Evolutionary conservation across 1,140 invertebrate genomes (phyloP).

Genomic region (Parapsyche elsis): DNA sequence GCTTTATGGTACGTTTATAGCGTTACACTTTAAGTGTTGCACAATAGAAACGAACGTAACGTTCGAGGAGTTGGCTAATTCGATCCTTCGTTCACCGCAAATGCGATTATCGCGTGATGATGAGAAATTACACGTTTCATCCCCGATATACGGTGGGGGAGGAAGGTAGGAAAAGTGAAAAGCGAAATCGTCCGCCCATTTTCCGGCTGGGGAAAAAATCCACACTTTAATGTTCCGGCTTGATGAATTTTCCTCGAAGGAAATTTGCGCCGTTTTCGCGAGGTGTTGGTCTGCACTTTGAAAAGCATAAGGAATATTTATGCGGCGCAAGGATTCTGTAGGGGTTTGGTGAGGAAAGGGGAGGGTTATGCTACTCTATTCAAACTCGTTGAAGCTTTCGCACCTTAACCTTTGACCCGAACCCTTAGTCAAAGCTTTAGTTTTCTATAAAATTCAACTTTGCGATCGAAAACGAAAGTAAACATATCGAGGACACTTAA

Average conservation of each 20-base stretch:
- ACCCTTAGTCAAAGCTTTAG: too few relatives aligned
- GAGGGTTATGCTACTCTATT: not conserved
- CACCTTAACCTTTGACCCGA: not conserved
- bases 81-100: not conserved
- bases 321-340: not conserved
- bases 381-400: constrained; percentile 2
- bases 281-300: constrained; percentile 14
- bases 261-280: constrained; percentile 7
- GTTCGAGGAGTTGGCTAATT: constrained; percentile 8
- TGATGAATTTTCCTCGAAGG: constrained; percentile 31
- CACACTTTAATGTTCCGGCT: not conserved
- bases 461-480: too few relatives aligned
- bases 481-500: too few relatives aligned
- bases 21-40: not conserved
- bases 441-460: too few relatives aligned
- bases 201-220: not conserved
- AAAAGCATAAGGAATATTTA: constrained; percentile 15
- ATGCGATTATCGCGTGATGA: constrained; percentile 31
- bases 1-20: not conserved
- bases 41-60: not conserved
- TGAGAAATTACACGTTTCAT: constrained; percentile 25
- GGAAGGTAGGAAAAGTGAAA: constrained; percentile 4
- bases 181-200: constrained; percentile 1
- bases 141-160: not conserved
- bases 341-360: too few relatives aligned